Conservation (phyloP, 2,113 vertebrate genomes). For the Colius striatus region DNA sequence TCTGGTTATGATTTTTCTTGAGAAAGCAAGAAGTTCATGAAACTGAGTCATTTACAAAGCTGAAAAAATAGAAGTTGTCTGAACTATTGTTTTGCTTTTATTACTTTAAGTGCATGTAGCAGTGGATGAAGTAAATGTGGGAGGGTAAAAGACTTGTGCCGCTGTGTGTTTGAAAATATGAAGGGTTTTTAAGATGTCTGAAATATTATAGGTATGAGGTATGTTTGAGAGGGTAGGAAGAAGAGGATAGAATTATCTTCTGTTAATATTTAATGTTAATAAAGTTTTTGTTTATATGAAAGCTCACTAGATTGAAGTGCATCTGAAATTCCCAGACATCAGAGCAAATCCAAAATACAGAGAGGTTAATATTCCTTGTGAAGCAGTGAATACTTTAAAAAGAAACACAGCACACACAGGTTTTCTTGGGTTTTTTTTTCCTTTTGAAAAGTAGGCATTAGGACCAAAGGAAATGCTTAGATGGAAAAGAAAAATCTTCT, state of each 20-base stretch:
- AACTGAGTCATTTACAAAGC: not conserved
- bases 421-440: not conserved
- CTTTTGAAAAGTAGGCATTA: not conserved
- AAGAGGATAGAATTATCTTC: not conserved
- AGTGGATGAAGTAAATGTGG: not conserved
- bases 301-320: not conserved
- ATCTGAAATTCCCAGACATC: not conserved
- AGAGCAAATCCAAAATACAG: not conserved
- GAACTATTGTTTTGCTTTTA: not conserved
- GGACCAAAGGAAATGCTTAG: not conserved
- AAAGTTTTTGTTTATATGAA: not conserved
- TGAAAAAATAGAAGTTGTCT: not conserved
- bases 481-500: not conserved
- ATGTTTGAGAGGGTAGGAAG: not conserved
- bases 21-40: not conserved
- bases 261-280: not conserved
- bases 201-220: not conserved
- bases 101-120: not conserved
- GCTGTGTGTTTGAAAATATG: not conserved
- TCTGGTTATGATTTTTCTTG: not conserved
- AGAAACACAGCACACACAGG: not conserved
- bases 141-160: not conserved
- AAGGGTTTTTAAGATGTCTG: not conserved
- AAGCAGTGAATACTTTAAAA: not conserved
- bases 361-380: not conserved